Evolutionary conservation across 2,113 vertebrate genomes (phyloP).

Genomic region (Lanius collurio): DNA sequence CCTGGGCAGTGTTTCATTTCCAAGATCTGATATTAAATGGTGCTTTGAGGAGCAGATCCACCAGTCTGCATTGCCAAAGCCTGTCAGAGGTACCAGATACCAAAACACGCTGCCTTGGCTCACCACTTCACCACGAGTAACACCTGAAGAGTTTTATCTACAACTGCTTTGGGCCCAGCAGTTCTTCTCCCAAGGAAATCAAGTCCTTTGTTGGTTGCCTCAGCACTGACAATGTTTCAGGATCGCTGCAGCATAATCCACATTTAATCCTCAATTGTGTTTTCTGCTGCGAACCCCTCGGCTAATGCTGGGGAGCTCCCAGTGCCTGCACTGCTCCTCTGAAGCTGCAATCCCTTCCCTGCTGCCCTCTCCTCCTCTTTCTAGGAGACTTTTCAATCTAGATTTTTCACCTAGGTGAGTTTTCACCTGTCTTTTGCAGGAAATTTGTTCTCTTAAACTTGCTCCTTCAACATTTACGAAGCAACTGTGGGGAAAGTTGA

Average conservation of each 20-base stretch:
- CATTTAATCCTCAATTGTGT: slow-evolving; percentile 6
- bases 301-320: background rate
- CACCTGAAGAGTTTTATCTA: background rate
- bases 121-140: background rate
- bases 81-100: background rate
- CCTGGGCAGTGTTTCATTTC: background rate
- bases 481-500: background rate
- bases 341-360: background rate
- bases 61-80: background rate
- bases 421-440: background rate
- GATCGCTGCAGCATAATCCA: background rate
- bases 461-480: background rate
- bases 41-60: background rate
- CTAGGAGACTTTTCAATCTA: background rate
- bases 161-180: background rate
- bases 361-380: background rate
- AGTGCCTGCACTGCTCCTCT: background rate
- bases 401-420: background rate
- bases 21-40: background rate
- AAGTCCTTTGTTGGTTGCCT: background rate
- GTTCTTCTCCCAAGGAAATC: background rate
- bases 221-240: background rate
- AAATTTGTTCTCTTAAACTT: background rate
- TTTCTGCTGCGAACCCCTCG: background rate
- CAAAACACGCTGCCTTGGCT: background rate